These are phyloP conservation scores for Hirundo rustica DNA, from an alignment of 2,797 vertebrate species.

Conservation along the genomic window DNA sequence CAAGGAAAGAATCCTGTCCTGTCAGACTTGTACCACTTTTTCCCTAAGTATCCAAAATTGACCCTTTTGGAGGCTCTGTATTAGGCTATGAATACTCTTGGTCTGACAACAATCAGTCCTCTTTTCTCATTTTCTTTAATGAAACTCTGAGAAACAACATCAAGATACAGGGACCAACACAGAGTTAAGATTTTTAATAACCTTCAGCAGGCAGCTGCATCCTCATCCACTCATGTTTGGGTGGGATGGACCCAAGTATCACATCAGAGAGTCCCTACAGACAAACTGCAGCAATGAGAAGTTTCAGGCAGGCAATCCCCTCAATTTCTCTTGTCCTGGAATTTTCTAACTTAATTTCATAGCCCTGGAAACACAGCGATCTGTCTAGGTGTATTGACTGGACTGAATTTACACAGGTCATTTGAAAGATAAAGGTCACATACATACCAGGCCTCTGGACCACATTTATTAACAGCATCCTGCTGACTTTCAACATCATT, in stretches of 20 bases:
- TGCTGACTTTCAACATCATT: constrained; percentile 61
- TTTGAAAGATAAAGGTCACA: constrained; percentile 75
- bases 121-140: not conserved
- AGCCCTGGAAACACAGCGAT: constrained; percentile 46
- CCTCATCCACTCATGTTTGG: constrained; percentile 3
- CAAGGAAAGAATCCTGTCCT: not conserved
- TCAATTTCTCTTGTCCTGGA: constrained; percentile 34
- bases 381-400: constrained; percentile 61
- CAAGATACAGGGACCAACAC: not conserved
- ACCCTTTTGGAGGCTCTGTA: not conserved
- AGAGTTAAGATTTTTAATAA: not conserved
- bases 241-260: not conserved
- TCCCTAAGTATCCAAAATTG: not conserved
- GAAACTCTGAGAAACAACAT: not conserved
- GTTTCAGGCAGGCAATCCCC: not conserved
- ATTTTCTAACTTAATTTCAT: constrained; percentile 66
- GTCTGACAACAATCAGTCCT: not conserved
- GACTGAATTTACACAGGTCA: constrained; percentile 64
- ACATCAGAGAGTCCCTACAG: not conserved
- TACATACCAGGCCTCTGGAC: constrained; percentile 18
- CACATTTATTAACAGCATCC: constrained; percentile 55
- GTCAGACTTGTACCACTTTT: not conserved
- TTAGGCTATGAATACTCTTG: not conserved
- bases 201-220: not conserved
- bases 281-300: constrained; percentile 5